Evolutionary conservation across 1,140 invertebrate genomes (phyloP).

Genomic region (Manduca sexta): DNA sequence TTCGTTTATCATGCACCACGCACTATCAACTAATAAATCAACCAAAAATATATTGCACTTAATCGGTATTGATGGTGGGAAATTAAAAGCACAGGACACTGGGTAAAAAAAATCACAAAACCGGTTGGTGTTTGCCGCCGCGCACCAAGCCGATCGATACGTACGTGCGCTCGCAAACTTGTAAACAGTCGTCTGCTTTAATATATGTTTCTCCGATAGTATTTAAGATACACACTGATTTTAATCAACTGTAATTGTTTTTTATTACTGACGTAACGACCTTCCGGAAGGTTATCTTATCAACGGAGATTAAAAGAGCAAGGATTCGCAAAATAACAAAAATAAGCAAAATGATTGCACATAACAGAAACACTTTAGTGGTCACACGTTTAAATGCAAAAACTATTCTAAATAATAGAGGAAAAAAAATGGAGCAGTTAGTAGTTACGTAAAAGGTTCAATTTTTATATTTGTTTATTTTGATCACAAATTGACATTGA

Average conservation of each 20-base stretch:
- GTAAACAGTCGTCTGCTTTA: constrained; percentile 4
- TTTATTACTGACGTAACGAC: constrained; percentile 1
- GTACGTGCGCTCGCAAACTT: not conserved
- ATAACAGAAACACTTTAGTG: not conserved
- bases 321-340: not conserved
- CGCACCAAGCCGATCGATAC: not conserved
- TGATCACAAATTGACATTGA: constrained; percentile 3
- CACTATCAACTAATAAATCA: not conserved
- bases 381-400: not conserved
- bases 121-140: not conserved
- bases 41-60: not conserved
- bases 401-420: not conserved
- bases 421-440: not conserved
- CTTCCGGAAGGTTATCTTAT: constrained; percentile 2
- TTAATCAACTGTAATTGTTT: not conserved
- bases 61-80: too few relatives aligned
- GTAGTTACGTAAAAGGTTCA: constrained; percentile 1
- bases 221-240: not conserved
- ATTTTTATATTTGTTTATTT: constrained; percentile 4
- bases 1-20: not conserved
- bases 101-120: not conserved
- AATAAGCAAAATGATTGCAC: not conserved
- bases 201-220: not conserved
- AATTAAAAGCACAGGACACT: too few relatives aligned
- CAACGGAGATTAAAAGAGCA: too few relatives aligned